A percentile compares a stretch with the other conserved stretches of the same genome.
Conservation (phyloP, 2,113 vertebrate genomes). For the Clupea harengus region DNA sequence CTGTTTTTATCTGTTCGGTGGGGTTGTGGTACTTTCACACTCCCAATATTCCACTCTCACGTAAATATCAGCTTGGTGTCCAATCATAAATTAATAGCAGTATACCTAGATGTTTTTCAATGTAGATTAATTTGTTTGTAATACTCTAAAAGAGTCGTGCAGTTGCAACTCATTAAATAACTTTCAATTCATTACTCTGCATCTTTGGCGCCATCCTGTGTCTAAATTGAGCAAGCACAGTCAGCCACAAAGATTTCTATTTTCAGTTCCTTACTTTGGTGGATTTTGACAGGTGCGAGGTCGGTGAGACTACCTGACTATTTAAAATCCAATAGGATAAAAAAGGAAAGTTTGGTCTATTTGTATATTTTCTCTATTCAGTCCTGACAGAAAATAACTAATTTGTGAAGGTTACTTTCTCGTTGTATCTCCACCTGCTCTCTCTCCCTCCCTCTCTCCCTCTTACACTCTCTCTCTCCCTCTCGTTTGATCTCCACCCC, state of each 20-base stretch:
- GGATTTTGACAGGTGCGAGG: background rate
- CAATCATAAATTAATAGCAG: background rate
- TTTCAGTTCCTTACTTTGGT: background rate
- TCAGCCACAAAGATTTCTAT: background rate
- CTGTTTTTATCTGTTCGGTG: background rate
- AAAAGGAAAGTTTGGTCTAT: too few relatives aligned
- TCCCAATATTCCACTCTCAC: background rate
- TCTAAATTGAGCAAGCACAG: background rate
- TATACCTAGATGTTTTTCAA: background rate
- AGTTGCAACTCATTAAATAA: background rate
- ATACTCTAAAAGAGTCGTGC: too few relatives aligned
- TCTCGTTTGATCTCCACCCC: too few relatives aligned
- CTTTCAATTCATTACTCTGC: background rate
- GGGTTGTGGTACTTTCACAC: background rate
- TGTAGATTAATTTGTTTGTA: background rate
- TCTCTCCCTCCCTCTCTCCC: too few relatives aligned
- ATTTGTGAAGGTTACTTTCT: too few relatives aligned
- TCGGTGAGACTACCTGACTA: too few relatives aligned
- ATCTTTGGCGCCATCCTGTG: background rate
- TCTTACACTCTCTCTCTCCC: too few relatives aligned
- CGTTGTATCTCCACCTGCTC: too few relatives aligned
- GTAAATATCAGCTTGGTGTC: background rate
- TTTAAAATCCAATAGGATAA: too few relatives aligned
- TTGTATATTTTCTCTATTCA: too few relatives aligned
- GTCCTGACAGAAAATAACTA: too few relatives aligned